phyloP scores from a whole-genome alignment of 1,140 invertebrate species.

The Heliconius himera region DNA sequence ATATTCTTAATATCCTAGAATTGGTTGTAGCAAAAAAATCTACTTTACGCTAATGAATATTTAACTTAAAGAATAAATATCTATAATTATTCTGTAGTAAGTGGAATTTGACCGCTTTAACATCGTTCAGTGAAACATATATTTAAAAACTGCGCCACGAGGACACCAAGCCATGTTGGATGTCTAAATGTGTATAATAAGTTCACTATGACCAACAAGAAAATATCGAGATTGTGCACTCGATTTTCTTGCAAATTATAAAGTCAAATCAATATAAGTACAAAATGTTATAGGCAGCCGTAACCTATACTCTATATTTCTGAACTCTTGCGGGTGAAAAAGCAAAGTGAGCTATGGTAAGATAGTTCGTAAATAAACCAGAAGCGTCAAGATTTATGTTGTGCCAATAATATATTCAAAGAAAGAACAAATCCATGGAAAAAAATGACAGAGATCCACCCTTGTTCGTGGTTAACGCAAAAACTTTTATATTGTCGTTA shows the following conservation, averaged over 20 bases:
- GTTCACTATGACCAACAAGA: background rate
- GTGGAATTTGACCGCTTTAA: too few relatives aligned
- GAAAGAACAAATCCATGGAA: background rate
- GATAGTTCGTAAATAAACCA: background rate
- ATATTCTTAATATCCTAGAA: too few relatives aligned
- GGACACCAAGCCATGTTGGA: too few relatives aligned
- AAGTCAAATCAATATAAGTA: background rate
- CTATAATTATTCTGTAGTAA: too few relatives aligned
- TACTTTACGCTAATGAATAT: too few relatives aligned
- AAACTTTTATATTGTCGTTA: background rate
- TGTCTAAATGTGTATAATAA: too few relatives aligned
- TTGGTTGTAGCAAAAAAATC: too few relatives aligned
- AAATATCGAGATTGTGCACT: background rate
- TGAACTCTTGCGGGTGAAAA: background rate
- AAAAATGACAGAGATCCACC: background rate
- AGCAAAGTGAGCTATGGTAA: background rate
- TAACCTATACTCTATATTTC: background rate
- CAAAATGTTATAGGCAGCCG: background rate
- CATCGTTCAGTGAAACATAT: too few relatives aligned
- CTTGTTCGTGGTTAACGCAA: background rate
- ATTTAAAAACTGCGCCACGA: too few relatives aligned
- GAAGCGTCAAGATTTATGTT: background rate
- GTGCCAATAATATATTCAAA: slow-evolving; percentile 2
- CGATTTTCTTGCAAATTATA: background rate
- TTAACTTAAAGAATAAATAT: too few relatives aligned